These are phyloP conservation scores for fruit fly (Drosophila melanogaster) DNA, from an alignment of 1,140 invertebrate genomes.

Conservation along the genomic window Release_6_plus_ISO1_MT NT_033779.5:19139001-19139500, in stretches of 20 bases:
- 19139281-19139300: too few relatives aligned
- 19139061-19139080: conserved; percentile 75
- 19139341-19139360: too few relatives aligned
- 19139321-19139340: too few relatives aligned
- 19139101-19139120: conserved; percentile 21
- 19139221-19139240: conserved; percentile 9
- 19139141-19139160: conserved; percentile 37
- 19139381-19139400: too few relatives aligned
- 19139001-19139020: not conserved
- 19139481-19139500: conserved; percentile 62
- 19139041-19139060: conserved; percentile 52
- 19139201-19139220: conserved; percentile 37
- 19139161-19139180: conserved; percentile 51
- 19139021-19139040: conserved; percentile 17
- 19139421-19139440: too few relatives aligned
- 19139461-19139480: conserved; percentile 24
- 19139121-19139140: conserved; percentile 31
- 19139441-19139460: not conserved
- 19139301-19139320: too few relatives aligned
- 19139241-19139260: not conserved
- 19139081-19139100: conserved; percentile 45
- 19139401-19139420: too few relatives aligned
- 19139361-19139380: too few relatives aligned
- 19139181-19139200: conserved; percentile 45
- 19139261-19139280: not conserved